Base-by-base conservation (phyloP, 2,888 invertebrate species). In the Drosophila neonasuta region DNA sequence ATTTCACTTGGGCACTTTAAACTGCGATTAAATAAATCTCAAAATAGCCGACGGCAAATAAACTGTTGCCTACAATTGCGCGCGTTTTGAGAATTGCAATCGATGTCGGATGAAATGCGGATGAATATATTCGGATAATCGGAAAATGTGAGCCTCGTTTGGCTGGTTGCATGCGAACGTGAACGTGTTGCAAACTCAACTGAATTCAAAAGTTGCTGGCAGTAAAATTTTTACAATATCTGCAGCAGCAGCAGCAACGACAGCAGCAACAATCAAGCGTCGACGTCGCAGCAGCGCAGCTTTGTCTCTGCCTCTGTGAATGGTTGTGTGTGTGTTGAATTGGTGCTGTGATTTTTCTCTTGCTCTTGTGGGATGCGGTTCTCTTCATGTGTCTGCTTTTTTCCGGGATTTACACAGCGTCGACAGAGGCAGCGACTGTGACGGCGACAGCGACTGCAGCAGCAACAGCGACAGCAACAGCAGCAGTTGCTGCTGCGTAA, bases 151-250 rank as follows among this genome's bases (percentile, higher is more conserved):
- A 13, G 51, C 59, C 52, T 24, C 54, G 54, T 46, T 55, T 41
- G 39, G 41, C 41, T 48, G 57, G 60, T 59, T 64, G 59, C 74
- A 80, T 83, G 76, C 73, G 81, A 74, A 72, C 88, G 72, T 71
- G 68, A 66, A 71, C 74, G 81, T 80, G 82, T 76, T 78, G 72
- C 77, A 86, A 86, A 77, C 84, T 84, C 70, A 79, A 86, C 88
- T 86, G 80, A 86, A 75, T 68, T 77, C 64, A 71, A 84, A 80
- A 74, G 77, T 79, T 69, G 67, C 65, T 80, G 60, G 80, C 65
- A 71, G 66, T 84, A 84, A 67, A 85, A 84, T 83, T 84, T 87
- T 87, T 87, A 87, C 83, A 84, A 68, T 80, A 67, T 86, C 65
- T 67, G 70, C 76, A 71, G 52, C 69, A 58, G 74, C 65, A 58